phyloP scores from a whole-genome alignment of 2,888 invertebrate species.

The Agrochola lota region DNA sequence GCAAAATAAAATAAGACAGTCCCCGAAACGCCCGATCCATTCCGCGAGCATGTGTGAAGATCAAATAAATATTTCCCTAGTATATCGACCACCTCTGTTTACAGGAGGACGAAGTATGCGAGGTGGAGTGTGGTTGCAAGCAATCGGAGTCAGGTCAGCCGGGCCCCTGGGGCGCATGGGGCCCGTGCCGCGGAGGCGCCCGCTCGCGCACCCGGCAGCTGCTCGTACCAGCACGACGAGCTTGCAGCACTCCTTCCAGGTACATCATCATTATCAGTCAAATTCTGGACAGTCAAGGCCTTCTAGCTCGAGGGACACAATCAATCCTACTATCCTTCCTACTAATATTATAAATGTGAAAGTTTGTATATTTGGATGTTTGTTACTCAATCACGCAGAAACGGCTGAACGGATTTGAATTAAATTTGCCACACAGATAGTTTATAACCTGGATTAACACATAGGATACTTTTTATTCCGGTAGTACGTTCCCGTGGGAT shows the following conservation, averaged over 20 bases:
- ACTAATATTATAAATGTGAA: no score
- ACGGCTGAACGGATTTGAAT: no score
- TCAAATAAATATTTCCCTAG: background rate
- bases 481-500: no score
- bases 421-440: no score
- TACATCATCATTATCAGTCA: constrained; percentile 50
- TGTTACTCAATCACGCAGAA: no score
- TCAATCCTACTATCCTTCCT: no score
- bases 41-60: no score
- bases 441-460: no score
- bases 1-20: background rate
- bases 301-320: background rate
- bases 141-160: constrained; percentile 76
- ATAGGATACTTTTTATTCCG: no score
- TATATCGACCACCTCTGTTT: background rate
- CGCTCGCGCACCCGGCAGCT: constrained; percentile 85
- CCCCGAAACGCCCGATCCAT: background rate
- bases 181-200: constrained; percentile 84
- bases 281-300: background rate
- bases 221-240: constrained; percentile 76
- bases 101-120: constrained; percentile 84
- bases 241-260: constrained; percentile 83
- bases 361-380: no score
- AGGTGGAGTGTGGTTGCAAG: constrained; percentile 83
- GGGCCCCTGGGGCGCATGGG: constrained; percentile 87